Base-by-base conservation (phyloP, 2,113 vertebrate species). In the Heterotis niloticus region DNA sequence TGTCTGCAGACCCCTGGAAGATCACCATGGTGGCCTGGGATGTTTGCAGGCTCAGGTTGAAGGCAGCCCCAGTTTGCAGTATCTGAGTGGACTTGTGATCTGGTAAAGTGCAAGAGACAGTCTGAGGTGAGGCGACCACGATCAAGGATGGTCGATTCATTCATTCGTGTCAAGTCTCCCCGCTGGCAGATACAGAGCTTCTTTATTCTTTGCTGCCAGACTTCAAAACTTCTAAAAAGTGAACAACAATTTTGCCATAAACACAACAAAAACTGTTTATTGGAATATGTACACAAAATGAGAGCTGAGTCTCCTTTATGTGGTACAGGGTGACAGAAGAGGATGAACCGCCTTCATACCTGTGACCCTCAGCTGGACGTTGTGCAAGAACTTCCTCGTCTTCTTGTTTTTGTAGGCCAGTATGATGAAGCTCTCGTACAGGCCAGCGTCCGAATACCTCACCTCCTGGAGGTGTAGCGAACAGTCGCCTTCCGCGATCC, bases 351-450 rank as follows among this genome's bases (percentile, higher is more conserved):
- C 23, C 24, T 17, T 10, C 80, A 85, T 71, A 92, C 91, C 90
- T 0, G 26, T 56, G 34, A 92, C 91, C 0, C 26, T 73, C 18
- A 93, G 86, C 24, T 79, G 85, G 64, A 92, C 76, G 0, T 85
- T 86, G 77, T 89, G 85, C 1, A 92, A 77, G 64, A 90, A 91
- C 11, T 88, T 75, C n/a, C 83, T 83, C 0, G 10, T 81, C 1
- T 7, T 51, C 70, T 78, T 29, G 73, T 28, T 51, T 0, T 0
- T 34, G 1, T 80, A 51, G 0, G 85, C 84, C 24, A 88, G 78
- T 74, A 91, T 52, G 83, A 91, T 71, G 83, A 86, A 93, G 85
- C 91, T 86, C 77, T 91, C 51, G 26, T 93, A 93, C 14, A 74
- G 28, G 1, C 92, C 90, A 0, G 79, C 69, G 78, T 93, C 92